Evolutionary conservation across 2,888 invertebrate genomes (phyloP).

Genomic region (Apamea crenata): DNA sequence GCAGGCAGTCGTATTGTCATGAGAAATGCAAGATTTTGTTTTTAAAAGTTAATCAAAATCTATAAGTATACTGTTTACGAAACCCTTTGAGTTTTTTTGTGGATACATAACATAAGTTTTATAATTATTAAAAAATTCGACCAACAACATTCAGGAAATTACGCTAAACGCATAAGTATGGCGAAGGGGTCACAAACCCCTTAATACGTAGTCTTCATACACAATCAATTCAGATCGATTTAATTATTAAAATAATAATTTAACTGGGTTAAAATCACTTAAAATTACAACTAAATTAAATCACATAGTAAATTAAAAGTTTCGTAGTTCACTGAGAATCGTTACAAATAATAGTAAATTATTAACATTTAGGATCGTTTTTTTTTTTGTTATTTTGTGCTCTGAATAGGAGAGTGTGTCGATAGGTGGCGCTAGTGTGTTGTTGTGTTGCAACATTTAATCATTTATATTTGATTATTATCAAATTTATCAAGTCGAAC

Average conservation of each 20-base stretch:
- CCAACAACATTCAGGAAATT: conserved; percentile 19
- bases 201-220: conserved; percentile 35
- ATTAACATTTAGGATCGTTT: conserved; percentile 55
- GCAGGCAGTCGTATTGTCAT: conserved; percentile 33
- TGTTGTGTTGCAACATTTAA: background rate
- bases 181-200: conserved; percentile 25
- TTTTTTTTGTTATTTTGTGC: conserved; percentile 66
- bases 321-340: conserved; percentile 67
- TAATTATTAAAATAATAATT: conserved; percentile 64
- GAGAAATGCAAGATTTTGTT: conserved; percentile 28
- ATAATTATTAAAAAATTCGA: background rate
- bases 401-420: conserved; percentile 31
- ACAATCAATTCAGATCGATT: conserved; percentile 47
- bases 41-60: conserved; percentile 24
- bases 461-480: conserved; percentile 1
- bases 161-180: conserved; percentile 51
- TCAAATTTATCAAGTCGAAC: background rate
- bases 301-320: conserved; percentile 70
- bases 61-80: conserved; percentile 10
- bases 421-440: conserved; percentile 47
- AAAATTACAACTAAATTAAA: conserved; percentile 69
- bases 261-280: conserved; percentile 67
- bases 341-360: conserved; percentile 61
- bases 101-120: conserved; percentile 4
- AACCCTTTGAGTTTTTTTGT: conserved; percentile 22